These are phyloP conservation scores for Mus minutoides DNA, from an alignment of 2,797 vertebrate species.

Conservation along the genomic window DNA sequence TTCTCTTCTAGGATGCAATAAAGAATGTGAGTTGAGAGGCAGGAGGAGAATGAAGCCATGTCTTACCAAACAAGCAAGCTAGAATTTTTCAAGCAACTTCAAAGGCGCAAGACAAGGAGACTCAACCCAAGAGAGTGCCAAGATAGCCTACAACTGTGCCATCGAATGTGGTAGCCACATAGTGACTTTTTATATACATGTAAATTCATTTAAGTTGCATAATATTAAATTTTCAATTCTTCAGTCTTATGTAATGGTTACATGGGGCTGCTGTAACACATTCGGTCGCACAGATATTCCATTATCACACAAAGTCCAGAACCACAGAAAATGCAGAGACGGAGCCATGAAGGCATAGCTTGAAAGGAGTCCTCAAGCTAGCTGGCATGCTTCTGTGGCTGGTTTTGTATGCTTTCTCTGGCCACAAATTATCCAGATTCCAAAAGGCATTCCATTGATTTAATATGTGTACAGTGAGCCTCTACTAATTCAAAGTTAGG, in stretches of 20 bases:
- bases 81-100: background rate
- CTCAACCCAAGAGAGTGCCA: background rate
- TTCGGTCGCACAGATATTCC: background rate
- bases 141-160: background rate
- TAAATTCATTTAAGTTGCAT: slow-evolving; percentile 1
- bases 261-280: background rate
- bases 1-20: background rate
- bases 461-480: background rate
- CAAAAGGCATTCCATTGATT: background rate
- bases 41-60: background rate
- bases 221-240: background rate
- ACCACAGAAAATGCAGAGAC: background rate
- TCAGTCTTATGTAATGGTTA: background rate
- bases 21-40: background rate
- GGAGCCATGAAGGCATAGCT: background rate
- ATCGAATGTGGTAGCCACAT: background rate
- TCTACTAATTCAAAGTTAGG: background rate
- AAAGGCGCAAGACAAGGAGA: background rate
- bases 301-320: background rate
- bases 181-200: background rate
- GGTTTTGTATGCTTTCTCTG: background rate
- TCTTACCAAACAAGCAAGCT: background rate
- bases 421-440: background rate
- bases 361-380: background rate
- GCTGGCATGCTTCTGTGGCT: background rate